A percentile compares a stretch with the other conserved stretches of the same genome.
phyloP scores from a whole-genome alignment of 2,113 vertebrate genomes.

The Siniperca knerii region DNA sequence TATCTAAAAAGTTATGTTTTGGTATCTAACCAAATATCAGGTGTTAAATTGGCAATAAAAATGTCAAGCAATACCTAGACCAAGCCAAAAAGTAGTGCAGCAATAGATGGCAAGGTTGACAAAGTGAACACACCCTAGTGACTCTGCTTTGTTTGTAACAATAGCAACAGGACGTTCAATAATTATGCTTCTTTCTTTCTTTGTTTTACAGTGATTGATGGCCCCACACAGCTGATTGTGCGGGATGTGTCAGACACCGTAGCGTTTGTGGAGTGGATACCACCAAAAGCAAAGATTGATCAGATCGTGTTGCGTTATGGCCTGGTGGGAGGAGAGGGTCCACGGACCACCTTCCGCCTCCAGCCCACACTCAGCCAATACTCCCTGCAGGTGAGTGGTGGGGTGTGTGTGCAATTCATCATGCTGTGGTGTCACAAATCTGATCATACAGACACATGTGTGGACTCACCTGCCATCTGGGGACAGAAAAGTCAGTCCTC shows the following conservation, averaged over 20 bases:
- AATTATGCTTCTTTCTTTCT: constrained; percentile 6
- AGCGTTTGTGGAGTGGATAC: constrained; percentile 96
- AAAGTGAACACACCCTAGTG: not conserved
- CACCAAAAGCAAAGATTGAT: constrained; percentile 93
- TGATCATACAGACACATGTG: constrained; percentile 23
- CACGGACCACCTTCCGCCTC: constrained; percentile 92
- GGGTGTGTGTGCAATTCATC: constrained; percentile 14
- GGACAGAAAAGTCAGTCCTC: not conserved
- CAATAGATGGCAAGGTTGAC: not conserved
- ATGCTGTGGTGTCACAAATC: constrained; percentile 3
- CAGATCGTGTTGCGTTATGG: constrained; percentile 93
- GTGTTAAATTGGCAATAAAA: not conserved
- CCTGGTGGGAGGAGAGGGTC: constrained; percentile 88
- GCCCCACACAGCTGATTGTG: constrained; percentile 92
- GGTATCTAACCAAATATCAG: not conserved
- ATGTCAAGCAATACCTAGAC: not conserved
- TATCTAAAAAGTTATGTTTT: not conserved
- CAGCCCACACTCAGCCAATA: constrained; percentile 97
- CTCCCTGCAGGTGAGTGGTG: constrained; percentile 90
- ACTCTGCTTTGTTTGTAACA: constrained; percentile 3
- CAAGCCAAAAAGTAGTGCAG: not conserved
- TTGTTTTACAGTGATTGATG: constrained; percentile 89
- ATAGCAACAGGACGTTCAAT: constrained; percentile 4
- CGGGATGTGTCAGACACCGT: constrained; percentile 95
- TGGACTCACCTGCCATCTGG: constrained; percentile 15